These are phyloP conservation scores for Apoderus coryli DNA, from an alignment of 2,888 invertebrate species.

Conservation along the genomic window DNA sequence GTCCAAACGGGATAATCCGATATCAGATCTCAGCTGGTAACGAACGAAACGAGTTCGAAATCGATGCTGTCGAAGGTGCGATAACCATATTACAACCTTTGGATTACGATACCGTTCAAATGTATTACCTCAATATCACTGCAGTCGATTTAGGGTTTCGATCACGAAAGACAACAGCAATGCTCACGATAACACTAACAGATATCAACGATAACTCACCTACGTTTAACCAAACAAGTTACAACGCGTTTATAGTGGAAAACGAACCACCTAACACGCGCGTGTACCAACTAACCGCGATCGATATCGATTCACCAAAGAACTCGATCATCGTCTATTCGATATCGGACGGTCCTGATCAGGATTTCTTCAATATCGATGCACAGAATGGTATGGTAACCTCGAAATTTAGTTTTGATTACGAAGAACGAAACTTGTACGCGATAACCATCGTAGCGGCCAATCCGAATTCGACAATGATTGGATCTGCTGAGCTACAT, in stretches of 20 bases:
- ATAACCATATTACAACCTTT: constrained; percentile 65
- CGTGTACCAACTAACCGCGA: constrained; percentile 61
- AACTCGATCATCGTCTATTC: constrained; percentile 77
- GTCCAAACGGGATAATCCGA: constrained; percentile 79
- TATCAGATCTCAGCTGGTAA: constrained; percentile 78
- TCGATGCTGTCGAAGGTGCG: constrained; percentile 62
- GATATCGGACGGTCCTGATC: constrained; percentile 60
- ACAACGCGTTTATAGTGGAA: constrained; percentile 68
- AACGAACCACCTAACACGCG: constrained; percentile 62
- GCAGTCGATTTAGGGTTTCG: constrained; percentile 78
- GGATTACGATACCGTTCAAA: constrained; percentile 76
- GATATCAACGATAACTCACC: constrained; percentile 93
- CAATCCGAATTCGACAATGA: constrained; percentile 76
- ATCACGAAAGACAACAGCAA: constrained; percentile 59
- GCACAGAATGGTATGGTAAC: constrained; percentile 59
- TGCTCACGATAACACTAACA: constrained; percentile 70
- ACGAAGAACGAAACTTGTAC: constrained; percentile 67
- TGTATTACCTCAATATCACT: constrained; percentile 75
- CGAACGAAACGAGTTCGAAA: constrained; percentile 61
- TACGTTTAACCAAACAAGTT: constrained; percentile 60
- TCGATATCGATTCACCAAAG: constrained; percentile 75
- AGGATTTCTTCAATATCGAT: constrained; percentile 65
- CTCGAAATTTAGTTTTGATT: constrained; percentile 69
- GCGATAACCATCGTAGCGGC: constrained; percentile 64
- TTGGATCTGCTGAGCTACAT: constrained; percentile 53